These are phyloP conservation scores for Drosophila neutralis DNA, from an alignment of 2,888 invertebrate genomes.

Conservation along the genomic window DNA sequence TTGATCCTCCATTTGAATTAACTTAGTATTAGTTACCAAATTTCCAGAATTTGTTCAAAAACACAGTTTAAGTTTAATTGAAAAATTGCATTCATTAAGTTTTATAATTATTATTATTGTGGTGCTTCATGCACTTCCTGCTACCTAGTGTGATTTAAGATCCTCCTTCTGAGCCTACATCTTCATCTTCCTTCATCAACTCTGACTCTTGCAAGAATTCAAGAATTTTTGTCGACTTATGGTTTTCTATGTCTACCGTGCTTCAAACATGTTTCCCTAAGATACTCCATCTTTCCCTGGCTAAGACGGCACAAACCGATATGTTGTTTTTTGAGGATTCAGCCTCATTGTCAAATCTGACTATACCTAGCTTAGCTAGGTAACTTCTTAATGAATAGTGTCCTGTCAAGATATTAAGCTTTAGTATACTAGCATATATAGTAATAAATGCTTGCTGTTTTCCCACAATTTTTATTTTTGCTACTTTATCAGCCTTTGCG, in stretches of 20 bases:
- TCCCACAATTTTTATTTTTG: slow-evolving; percentile 36
- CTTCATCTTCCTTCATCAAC: background rate
- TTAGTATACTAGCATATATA: background rate
- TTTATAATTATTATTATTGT: background rate
- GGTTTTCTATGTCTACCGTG: no score
- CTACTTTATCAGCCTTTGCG: slow-evolving; percentile 33
- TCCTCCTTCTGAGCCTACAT: background rate
- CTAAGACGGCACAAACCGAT: no score
- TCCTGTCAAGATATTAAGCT: background rate
- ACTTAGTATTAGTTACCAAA: fast-evolving
- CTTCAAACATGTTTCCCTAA: no score
- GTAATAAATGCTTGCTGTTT: slow-evolving; percentile 2
- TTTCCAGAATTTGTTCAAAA: background rate
- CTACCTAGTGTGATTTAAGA: background rate
- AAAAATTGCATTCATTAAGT: background rate
- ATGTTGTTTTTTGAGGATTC: background rate
- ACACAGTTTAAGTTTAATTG: background rate
- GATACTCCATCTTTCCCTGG: no score
- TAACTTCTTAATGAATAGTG: background rate
- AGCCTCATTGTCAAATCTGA: background rate
- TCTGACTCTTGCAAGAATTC: no score
- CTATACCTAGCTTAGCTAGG: background rate
- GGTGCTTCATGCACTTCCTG: background rate
- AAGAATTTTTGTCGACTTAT: no score
- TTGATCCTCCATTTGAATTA: background rate